A percentile compares a stretch with the other conserved stretches of the same genome.
Evolutionary conservation across 2,797 vertebrate species (phyloP).

Genomic region (Periophthalmus magnuspinnatus): DNA sequence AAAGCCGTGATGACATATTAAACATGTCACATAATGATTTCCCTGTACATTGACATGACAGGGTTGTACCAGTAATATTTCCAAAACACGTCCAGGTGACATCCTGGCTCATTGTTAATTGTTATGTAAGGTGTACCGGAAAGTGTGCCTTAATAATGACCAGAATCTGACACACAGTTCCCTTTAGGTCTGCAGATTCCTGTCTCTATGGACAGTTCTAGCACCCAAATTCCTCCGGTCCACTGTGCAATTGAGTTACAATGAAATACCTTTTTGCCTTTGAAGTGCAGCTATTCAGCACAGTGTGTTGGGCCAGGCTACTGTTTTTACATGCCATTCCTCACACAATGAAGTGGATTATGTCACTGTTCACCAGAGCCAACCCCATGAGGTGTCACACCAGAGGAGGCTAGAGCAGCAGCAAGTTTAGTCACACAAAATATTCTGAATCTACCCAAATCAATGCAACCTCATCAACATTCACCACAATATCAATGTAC

Average conservation of each 20-base stretch:
- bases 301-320: conserved; percentile 7
- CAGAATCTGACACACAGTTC: conserved; percentile 35
- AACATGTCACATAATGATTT: not conserved
- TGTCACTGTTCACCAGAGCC: conserved; percentile 49
- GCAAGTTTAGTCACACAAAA: conserved; percentile 18
- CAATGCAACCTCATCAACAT: not conserved
- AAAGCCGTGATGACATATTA: not conserved
- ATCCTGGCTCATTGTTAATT: conserved; percentile 18
- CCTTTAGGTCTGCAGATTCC: conserved; percentile 32
- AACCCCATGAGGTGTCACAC: conserved; percentile 38
- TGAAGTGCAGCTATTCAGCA: conserved; percentile 45
- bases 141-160: conserved; percentile 37
- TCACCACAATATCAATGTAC: conserved; percentile 6
- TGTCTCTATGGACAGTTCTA: conserved; percentile 39
- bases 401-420: conserved; percentile 18
- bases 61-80: conserved; percentile 20
- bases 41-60: not conserved
- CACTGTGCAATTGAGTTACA: conserved; percentile 36
- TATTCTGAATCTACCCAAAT: not conserved
- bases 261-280: conserved; percentile 50
- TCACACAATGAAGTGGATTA: conserved; percentile 50
- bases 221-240: conserved; percentile 44
- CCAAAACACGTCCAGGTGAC: conserved; percentile 53
- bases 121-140: conserved; percentile 44
- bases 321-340: conserved; percentile 54